These are phyloP conservation scores for Metopolophium dirhodum DNA, from an alignment of 1,140 invertebrate species.

Conservation along the genomic window DNA sequence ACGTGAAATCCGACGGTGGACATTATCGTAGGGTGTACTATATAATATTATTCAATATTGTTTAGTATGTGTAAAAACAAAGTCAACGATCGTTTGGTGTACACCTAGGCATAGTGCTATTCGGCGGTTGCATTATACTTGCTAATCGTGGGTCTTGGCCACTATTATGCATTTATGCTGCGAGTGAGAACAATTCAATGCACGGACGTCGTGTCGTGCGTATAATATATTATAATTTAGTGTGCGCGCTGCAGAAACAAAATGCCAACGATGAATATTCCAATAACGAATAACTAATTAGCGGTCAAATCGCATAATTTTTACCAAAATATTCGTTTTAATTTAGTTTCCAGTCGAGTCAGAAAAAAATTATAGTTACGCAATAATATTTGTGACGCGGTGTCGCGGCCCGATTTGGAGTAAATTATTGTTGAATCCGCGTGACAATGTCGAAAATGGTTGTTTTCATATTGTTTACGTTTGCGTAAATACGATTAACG, in stretches of 20 bases:
- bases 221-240: background rate
- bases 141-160: background rate
- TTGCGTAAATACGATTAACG: background rate
- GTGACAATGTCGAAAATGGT: background rate
- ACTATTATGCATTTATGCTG: background rate
- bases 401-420: background rate
- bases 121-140: background rate
- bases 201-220: background rate
- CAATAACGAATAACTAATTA: background rate
- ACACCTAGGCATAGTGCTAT: background rate
- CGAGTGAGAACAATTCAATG: background rate
- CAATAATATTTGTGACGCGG: background rate
- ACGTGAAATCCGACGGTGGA: too few species aligned
- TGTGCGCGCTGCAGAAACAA: background rate
- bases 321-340: background rate
- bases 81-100: background rate
- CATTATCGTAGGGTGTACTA: too few species aligned
- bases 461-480: background rate
- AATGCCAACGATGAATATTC: background rate
- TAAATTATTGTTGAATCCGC: background rate
- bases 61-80: too few species aligned
- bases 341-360: background rate
- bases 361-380: background rate
- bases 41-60: too few species aligned
- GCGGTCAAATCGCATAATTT: background rate